phyloP scores from a whole-genome alignment of 1,140 invertebrate species.

The Meteorus sp. region DNA sequence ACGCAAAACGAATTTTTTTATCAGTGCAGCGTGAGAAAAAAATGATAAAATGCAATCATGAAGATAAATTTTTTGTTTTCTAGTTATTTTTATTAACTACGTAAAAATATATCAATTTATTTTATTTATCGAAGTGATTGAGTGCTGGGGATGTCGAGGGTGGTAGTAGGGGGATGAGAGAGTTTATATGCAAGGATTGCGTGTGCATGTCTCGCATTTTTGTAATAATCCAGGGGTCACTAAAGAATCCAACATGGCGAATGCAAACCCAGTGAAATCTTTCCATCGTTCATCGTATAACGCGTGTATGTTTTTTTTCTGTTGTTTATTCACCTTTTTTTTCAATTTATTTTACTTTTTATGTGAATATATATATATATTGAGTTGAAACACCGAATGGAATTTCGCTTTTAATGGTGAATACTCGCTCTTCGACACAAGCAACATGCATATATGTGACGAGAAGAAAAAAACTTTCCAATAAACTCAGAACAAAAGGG shows the following conservation, averaged over 20 bases:
- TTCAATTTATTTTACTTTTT: constrained; percentile 5
- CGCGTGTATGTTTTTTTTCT: not conserved
- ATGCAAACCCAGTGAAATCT: not conserved
- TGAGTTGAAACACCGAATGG: constrained; percentile 46
- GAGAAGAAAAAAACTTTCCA: not conserved
- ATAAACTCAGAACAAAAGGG: not conserved
- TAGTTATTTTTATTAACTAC: too few species aligned
- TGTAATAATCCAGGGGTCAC: constrained; percentile 56
- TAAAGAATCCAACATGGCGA: constrained; percentile 57
- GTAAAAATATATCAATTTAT: too few species aligned
- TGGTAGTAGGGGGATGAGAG: constrained; percentile 20
- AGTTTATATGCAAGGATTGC: constrained; percentile 31
- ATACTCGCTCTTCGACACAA: constrained; percentile 37
- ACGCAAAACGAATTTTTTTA: too few species aligned
- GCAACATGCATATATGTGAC: not conserved
- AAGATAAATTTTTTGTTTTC: too few species aligned
- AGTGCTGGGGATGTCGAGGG: too few species aligned
- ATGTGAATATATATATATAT: constrained; percentile 16
- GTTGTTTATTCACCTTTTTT: constrained; percentile 30
- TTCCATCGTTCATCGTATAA: not conserved
- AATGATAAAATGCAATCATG: too few species aligned
- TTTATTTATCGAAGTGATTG: too few species aligned
- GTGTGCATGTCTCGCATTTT: constrained; percentile 54
- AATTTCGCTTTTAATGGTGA: constrained; percentile 59
- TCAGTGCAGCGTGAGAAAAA: too few species aligned